Evolutionary conservation across 2,113 vertebrate genomes (phyloP), one percentile per base, ranked within the genome.

Genomic region (Poicephalus gulielmi): DNA sequence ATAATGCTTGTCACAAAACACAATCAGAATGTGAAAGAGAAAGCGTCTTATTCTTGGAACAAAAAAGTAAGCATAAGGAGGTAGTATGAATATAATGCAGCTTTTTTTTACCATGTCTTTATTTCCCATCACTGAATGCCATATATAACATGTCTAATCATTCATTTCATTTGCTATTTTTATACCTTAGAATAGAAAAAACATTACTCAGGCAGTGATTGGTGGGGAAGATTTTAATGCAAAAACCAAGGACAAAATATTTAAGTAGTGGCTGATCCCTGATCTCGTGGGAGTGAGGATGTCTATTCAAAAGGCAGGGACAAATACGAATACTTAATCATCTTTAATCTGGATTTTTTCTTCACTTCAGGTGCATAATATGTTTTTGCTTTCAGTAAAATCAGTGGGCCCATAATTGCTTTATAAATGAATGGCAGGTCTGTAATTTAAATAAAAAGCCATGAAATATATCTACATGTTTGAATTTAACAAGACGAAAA

Each of bases 1-100:
- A 96, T 93, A 96, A 94, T 91, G 84, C 80, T 88, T 90, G 79
- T 70, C 90, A 94, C 69, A 82, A 87, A 97, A 57, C 68, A 90
- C 44, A 89, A 84, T 74, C 84, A 84, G 83, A 96, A 95, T 82
- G 69, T 71, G 68, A 83, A 95, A 91, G 53, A 88, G 78, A 95
- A 90, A 67, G 55, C 52, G 67, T 88, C 44, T 92, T 90, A 43
- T 70, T 94, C 35, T 88, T 84, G 87, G 50, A 85, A 80, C 39
- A 63, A 93, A 89, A 92, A 77, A 25, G 18, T 50, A 57, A 91
- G 59, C 60, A 78, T 64, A 77, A 79, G 47, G 60, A 95, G 62
- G 43, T 31, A 74, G 44, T 78, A 81, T 39, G 94, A 74, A 80
- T 86, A 73, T 49, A 91, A 68, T 24, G 6, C 49, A 70, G 30